Evolutionary conservation across 2,888 invertebrate species (phyloP), one percentile per base, ranked within the genome.

Genomic region (Polymixis flavicincta): DNA sequence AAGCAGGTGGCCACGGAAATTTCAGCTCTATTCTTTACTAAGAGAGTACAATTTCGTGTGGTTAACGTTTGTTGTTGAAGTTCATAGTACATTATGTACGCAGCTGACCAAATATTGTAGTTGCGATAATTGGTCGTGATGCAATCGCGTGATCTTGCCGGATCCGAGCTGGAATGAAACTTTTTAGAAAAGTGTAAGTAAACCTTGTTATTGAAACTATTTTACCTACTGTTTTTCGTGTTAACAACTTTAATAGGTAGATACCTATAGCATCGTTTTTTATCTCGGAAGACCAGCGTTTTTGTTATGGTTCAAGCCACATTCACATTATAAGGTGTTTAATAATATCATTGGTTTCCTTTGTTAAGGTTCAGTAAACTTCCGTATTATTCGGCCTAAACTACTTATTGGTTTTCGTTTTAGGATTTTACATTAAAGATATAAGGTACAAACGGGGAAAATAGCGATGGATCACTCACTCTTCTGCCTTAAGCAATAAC

Each of bases 81-180:
- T 91, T 90, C 90, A 89, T 88, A 90, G 90, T 88, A 87, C 83
- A 89, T 87, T 90, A 91, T 90, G 91, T 91, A 91, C 95, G 93
- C 96, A 96, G 96, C 96, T 96, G 96, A 95, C 93, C 96, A 96
- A 96, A 96, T 96, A 96, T 95, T 96, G 95, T 95, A 94, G 91
- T 93, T 92, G 93, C 93, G 95, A 95, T 96, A 96, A 96, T 96
- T 96, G 95, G 93, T 92, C 92, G 93, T 96, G 96, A 95, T 95
- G 96, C 94, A 96, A 96, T 96, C 93, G 93, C 94, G 93, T 94
- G 95, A 94, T 94, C 93, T 93, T 89, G 87, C 87, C 89, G 90
- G 82, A 88, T 87, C 81, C 82, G 83, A 88, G 88, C 85, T 85
- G 80, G 80, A 83, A 85, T 79, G 79, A 79, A 66, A 79, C 70